These are phyloP conservation scores for Halocynthia roretzi DNA, from an alignment of 23 tunicate species.

Conservation along the genomic window DNA sequence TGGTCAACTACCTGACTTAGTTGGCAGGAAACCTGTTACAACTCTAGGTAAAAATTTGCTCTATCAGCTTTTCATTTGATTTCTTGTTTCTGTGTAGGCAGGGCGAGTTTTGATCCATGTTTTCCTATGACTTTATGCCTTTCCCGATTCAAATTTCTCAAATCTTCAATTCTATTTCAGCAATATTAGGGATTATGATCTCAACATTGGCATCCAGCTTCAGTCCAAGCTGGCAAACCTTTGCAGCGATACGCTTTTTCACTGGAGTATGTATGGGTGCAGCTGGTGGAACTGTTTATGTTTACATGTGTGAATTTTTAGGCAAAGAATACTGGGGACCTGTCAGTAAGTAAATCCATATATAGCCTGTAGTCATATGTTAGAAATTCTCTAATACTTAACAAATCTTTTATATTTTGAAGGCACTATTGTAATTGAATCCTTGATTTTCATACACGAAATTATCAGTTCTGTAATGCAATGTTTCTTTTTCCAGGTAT, in stretches of 20 bases:
- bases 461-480: not conserved
- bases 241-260: slow-evolving; percentile 57
- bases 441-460: too few relatives aligned
- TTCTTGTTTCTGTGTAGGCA: not conserved
- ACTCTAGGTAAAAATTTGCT: slow-evolving; percentile 13
- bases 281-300: slow-evolving; percentile 23
- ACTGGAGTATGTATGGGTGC: slow-evolving; percentile 68
- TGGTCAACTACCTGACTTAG: slow-evolving; percentile 76
- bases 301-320: slow-evolving; percentile 46
- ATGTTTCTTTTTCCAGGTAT: slow-evolving; percentile 28
- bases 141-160: too few relatives aligned
- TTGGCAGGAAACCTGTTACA: slow-evolving; percentile 46
- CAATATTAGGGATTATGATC: slow-evolving; percentile 6
- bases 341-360: not conserved
- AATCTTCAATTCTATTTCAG: too few relatives aligned
- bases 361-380: not conserved
- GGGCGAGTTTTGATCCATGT: not conserved
- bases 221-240: slow-evolving; percentile 59
- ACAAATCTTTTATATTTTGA: not conserved
- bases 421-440: not conserved
- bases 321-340: slow-evolving; percentile 23
- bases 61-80: not conserved
- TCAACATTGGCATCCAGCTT: slow-evolving; percentile 47
- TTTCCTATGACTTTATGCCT: too few relatives aligned
- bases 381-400: not conserved